phyloP scores from a whole-genome alignment of 2,113 vertebrate species.

The Sphaerodactylus townsendi region DNA sequence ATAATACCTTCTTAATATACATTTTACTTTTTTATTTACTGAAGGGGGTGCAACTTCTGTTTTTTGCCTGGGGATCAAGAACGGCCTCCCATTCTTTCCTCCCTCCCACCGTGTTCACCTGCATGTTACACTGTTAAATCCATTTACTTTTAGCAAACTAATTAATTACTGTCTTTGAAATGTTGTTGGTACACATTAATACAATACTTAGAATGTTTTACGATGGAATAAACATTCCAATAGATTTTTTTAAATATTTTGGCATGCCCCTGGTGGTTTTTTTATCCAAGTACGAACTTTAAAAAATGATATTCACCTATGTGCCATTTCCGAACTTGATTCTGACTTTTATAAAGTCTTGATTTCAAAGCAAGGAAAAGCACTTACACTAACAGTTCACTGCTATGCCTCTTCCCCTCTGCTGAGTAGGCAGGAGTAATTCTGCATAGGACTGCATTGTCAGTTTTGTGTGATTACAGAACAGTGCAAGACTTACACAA shows the following conservation, averaged over 20 bases:
- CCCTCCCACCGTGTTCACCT: background rate
- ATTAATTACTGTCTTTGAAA: constrained; percentile 10
- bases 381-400: too few relatives aligned
- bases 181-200: background rate
- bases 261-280: constrained; percentile 76
- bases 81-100: background rate
- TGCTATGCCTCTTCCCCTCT: too few relatives aligned
- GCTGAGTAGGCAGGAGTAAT: too few relatives aligned
- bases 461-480: background rate
- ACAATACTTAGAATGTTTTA: constrained; percentile 44
- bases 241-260: constrained; percentile 42
- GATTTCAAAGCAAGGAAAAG: background rate
- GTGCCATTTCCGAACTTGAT: background rate
- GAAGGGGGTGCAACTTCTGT: background rate
- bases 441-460: too few relatives aligned
- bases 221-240: constrained; percentile 45
- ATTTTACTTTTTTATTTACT: background rate
- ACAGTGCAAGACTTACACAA: background rate
- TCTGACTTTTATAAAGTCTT: background rate
- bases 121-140: background rate
- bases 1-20: background rate
- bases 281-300: background rate
- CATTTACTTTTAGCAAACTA: constrained; percentile 13
- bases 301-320: background rate
- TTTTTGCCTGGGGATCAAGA: background rate